Evolutionary conservation across 2,113 vertebrate genomes (phyloP).

Genomic region (Dromas ardeola): DNA sequence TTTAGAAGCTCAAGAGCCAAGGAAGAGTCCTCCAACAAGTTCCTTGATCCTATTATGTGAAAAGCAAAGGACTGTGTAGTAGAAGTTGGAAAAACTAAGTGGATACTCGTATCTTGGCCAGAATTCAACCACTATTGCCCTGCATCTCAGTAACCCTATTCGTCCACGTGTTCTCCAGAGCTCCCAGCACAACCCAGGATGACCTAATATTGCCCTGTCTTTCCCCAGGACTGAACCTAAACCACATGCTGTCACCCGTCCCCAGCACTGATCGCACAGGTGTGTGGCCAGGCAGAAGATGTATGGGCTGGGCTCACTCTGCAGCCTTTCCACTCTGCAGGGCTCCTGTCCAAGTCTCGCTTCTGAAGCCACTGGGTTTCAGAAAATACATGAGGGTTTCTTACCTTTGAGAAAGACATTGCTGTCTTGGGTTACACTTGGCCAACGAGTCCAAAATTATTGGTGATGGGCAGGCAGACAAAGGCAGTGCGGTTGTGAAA

Average conservation of each 20-base stretch:
- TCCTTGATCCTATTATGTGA: background rate
- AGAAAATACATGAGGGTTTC: background rate
- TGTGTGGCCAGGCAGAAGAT: background rate
- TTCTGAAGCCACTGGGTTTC: background rate
- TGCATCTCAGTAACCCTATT: background rate
- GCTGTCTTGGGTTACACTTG: background rate
- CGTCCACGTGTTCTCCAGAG: background rate
- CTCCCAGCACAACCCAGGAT: background rate
- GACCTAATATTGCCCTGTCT: background rate
- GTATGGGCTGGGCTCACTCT: background rate
- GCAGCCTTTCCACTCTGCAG: background rate
- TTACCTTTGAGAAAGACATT: background rate
- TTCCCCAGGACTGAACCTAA: background rate
- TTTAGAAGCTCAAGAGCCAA: background rate
- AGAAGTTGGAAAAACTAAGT: background rate
- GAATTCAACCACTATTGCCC: background rate
- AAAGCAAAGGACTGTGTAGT: background rate
- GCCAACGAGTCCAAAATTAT: background rate
- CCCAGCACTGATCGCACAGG: accelerated
- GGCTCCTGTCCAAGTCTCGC: background rate
- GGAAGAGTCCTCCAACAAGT: background rate
- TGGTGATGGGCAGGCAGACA: background rate
- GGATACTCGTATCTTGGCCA: background rate
- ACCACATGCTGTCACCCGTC: accelerated
- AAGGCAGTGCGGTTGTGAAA: background rate